Base-by-base conservation (phyloP, 1,140 invertebrate genomes). In the Sitophilus oryzae region DNA sequence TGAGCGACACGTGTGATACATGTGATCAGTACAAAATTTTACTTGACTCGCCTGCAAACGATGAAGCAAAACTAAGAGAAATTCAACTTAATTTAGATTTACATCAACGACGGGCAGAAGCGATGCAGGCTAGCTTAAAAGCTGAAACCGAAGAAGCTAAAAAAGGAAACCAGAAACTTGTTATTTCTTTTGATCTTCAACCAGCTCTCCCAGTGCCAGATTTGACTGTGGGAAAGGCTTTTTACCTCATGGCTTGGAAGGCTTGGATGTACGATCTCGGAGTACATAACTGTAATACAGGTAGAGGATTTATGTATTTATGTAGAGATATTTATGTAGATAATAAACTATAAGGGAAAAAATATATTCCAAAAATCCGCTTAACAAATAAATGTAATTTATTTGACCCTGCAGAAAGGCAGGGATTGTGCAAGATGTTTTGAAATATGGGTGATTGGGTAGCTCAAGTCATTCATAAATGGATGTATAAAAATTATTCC, bases 211-310 rank as follows among this genome's bases (percentile, higher is more conserved):
- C 36, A 38, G 16, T 38, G 14, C 36, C 36, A 14, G 36, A 38
- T 38, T 38, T 38, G 36, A 38, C 36, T 38, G 36, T 38, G 36
- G 36, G 36, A 14, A 38, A 38, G 36, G 36, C 36, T 5, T 38
- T 38, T 38, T 38, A 38, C 36, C 36, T 38, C 36, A 38, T n/a
- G n/a, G n/a, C n/a, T n/a, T n/a, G n/a, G 36, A 38, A 38, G 16
- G 36, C 10, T 15, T 34, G 25, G 25, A 34, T 34, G 25, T 34
- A 34, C 25, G 11, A 34, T 34, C 25, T 34, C 25, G 25, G 25
- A 34, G 25, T 34, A 34, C 25, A 34, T 34, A 34, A 34, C 25
- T 34, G 25, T 34, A 34, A 34, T 34, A 34, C 25, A 34, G 25
- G 25, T 34, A 34, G 25, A 34, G 25, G 25, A 34, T 34, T 34